Evolutionary conservation across 1,140 invertebrate genomes (phyloP), one percentile per base, ranked within the genome.

Genomic region (Macrotrachela quadricornifera): DNA sequence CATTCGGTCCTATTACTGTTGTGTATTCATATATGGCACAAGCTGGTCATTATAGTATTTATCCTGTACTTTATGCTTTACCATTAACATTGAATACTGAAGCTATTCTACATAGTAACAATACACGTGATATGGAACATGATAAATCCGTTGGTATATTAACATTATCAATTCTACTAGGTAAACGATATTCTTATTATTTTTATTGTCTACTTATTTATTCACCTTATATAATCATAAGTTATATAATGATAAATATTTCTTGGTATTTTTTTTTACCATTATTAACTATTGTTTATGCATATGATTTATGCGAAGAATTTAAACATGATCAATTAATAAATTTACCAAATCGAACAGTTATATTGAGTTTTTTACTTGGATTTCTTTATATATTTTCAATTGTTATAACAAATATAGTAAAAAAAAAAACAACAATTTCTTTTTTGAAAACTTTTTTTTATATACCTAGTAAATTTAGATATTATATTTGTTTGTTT

Each of bases 21-120:
- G 72, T 92, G 4, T 92, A 91, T 71, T 81, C 86, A 0, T 91
- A 85, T 60, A 78, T 92, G 72, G 77, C 83, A 37, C 86, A 92
- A 69, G 85, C 84, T 1, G 86, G 86, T 14, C 16, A 46, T 10
- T 48, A 47, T 40, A 30, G 21, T 8, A 13, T 53, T 9, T 41
- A 62, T 41, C 63, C 84, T 0, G 80, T 92, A 59, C 81, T 85
- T 58, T 92, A 90, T 71, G 86, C 87, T 15, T 79, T 92, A 60
- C 88, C 88, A 11, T 66, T 94, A 56, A 86, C 87, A 10, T 69
- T 94, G 1, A 92, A 91, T 60, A 88, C 86, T 11, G 87, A 91
- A 67, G 86, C 86, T 21, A 90, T 92, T 61, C 71, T 94, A 46
- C 87, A 92, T 64, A 84, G 82, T 60, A 94, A 92, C 60, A 92